Evolutionary conservation across 1,140 invertebrate genomes (phyloP), one percentile per base, ranked within the genome.

Genomic region (Heliconius eleuchia): DNA sequence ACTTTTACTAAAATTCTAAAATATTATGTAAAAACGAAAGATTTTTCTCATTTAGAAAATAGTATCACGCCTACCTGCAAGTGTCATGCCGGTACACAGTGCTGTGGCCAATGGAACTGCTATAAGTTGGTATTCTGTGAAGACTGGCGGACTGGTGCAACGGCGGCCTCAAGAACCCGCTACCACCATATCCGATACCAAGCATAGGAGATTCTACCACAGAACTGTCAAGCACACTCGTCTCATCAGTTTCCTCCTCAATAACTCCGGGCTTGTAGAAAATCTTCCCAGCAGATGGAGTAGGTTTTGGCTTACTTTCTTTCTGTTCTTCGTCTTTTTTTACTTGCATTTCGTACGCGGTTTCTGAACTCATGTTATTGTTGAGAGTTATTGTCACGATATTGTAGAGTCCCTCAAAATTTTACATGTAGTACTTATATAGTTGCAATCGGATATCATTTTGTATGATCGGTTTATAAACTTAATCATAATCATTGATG

Each of bases 241-340:
- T 94, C 57, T 94, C 92, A 81, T 94, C 94, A 9, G 94, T 95
- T 70, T 94, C 94, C 42, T 95, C 94, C 60, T 93, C 93, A 71
- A 94, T 94, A n/a, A 89, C 88, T 4, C 94, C 94, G 7, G 94
- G 94, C 74, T 91, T 94, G 74, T 95, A 94, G 80, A 95, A 95
- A 77, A 95, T 93, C 76, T 94, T 94, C 1, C 92, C 92, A 23
- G 87, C 80, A 1, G 91, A 86, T 6, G 89, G 83, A 1, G 82
- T 66, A 18, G 88, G 85, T 52, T 90, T 92, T 1, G 81, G 30
- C 77, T 87, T 91, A 27, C 16, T 77, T 66, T 88, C 86, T 39
- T 87, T 88, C 55, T 83, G 85, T 6, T 72, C 74, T 11, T 91
- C 89, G 73, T 94, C 91, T 73, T 86, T 86, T 18, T 86, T 85